Evolutionary conservation across 2,888 invertebrate species (phyloP).

Genomic region (Minunthozetes semirufus): DNA sequence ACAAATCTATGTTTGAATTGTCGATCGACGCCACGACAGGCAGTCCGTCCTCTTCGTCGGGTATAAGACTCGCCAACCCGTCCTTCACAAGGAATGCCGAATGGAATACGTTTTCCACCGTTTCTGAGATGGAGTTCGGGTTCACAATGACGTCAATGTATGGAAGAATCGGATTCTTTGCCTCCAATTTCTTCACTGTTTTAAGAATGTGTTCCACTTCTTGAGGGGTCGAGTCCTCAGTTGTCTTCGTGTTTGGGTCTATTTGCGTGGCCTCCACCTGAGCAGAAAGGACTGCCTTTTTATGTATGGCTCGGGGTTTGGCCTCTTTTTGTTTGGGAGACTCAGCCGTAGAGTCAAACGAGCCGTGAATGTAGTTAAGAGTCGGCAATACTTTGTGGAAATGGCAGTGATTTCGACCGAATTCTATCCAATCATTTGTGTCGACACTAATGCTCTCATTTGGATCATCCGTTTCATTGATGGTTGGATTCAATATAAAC

Average conservation of each 20-base stretch:
- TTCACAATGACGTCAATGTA: conserved; percentile 19
- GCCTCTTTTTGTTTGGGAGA: no score
- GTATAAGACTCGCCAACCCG: background rate
- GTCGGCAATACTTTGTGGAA: conserved; percentile 7
- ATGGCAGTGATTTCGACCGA: background rate
- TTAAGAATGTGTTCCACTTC: conserved; percentile 12
- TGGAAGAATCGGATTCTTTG: background rate
- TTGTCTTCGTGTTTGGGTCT: background rate
- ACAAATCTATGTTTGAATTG: background rate
- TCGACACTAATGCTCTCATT: background rate
- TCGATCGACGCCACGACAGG: background rate
- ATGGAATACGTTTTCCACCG: conserved; percentile 23
- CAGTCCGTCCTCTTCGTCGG: conserved; percentile 7
- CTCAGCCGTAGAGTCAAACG: background rate
- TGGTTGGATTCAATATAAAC: background rate
- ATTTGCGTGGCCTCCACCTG: conserved; percentile 1
- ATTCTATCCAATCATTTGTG: conserved; percentile 1
- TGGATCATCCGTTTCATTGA: background rate
- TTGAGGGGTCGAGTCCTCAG: background rate
- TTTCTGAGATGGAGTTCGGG: conserved; percentile 5
- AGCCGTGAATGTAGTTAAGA: conserved; percentile 2
- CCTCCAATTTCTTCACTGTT: background rate
- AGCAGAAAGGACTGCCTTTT: background rate
- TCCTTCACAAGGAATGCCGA: conserved; percentile 20
- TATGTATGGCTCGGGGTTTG: background rate